These are phyloP conservation scores for Clitarchus hookeri DNA, from an alignment of 2,888 invertebrate species.

Conservation along the genomic window DNA sequence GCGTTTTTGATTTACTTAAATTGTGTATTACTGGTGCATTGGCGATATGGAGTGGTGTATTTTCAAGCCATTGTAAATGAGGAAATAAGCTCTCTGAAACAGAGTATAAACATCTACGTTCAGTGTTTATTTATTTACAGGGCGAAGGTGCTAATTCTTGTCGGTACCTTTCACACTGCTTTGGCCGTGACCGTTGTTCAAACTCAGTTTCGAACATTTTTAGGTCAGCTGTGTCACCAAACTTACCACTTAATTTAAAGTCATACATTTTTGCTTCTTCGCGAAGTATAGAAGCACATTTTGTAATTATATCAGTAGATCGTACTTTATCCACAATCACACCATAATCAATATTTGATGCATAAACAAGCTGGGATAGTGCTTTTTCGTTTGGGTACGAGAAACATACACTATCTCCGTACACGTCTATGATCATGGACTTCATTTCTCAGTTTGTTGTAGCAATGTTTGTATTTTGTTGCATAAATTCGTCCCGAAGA, in stretches of 20 bases:
- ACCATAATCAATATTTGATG: background rate
- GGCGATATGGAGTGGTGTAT: background rate
- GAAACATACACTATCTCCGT: background rate
- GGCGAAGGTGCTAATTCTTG: background rate
- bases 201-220: background rate
- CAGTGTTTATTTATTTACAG: background rate
- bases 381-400: background rate
- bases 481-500: background rate
- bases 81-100: background rate
- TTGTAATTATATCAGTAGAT: background rate
- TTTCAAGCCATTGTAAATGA: constrained; percentile 6
- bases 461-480: background rate
- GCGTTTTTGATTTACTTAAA: background rate
- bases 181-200: constrained; percentile 4
- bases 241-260: background rate
- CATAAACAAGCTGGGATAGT: background rate
- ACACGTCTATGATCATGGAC: background rate
- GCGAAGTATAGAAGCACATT: background rate
- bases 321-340: background rate
- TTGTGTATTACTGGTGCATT: background rate
- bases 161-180: background rate
- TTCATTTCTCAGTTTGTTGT: background rate
- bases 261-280: background rate
- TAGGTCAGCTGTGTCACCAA: background rate
- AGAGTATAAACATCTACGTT: background rate